These are phyloP conservation scores for Oryzaephilus surinamensis DNA, from an alignment of 1,140 invertebrate genomes.

Conservation along the genomic window DNA sequence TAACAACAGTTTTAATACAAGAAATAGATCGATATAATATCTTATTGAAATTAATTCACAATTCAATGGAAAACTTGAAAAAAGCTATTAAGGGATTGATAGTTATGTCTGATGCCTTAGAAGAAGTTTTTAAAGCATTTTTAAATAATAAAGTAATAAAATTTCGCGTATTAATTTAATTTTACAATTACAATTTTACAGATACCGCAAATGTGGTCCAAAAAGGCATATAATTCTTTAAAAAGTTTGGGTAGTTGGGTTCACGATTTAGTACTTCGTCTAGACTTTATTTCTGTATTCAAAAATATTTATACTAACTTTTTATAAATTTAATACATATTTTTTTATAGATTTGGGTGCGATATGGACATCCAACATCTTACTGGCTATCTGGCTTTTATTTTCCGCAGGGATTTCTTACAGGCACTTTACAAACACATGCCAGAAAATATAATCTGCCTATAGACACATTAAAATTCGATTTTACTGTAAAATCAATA, in stretches of 20 bases:
- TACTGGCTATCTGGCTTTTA: constrained; percentile 87
- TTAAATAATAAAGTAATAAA: constrained; percentile 58
- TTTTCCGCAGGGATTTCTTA: constrained; percentile 85
- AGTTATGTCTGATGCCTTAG: constrained; percentile 79
- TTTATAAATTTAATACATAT: constrained; percentile 1
- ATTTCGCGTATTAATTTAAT: no score
- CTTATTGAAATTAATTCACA: constrained; percentile 57
- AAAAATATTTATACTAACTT: background rate
- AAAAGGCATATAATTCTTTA: constrained; percentile 71
- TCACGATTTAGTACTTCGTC: constrained; percentile 60
- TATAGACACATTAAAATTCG: constrained; percentile 74
- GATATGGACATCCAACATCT: constrained; percentile 56
- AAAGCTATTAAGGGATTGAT: constrained; percentile 79
- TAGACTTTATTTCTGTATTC: constrained; percentile 56
- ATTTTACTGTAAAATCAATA: constrained; percentile 50
- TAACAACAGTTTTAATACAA: constrained; percentile 75
- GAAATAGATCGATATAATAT: constrained; percentile 80
- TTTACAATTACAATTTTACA: constrained; percentile 27
- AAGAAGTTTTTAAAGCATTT: constrained; percentile 66
- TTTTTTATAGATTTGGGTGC: constrained; percentile 55
- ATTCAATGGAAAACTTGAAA: constrained; percentile 60
- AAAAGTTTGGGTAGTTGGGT: constrained; percentile 78
- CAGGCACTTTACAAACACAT: constrained; percentile 74
- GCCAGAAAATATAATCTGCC: constrained; percentile 72
- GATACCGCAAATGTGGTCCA: constrained; percentile 74